Evolutionary conservation across 2,113 vertebrate species (phyloP), one percentile per base, ranked within the genome.

Genomic region (Engystomops pustulosus): DNA sequence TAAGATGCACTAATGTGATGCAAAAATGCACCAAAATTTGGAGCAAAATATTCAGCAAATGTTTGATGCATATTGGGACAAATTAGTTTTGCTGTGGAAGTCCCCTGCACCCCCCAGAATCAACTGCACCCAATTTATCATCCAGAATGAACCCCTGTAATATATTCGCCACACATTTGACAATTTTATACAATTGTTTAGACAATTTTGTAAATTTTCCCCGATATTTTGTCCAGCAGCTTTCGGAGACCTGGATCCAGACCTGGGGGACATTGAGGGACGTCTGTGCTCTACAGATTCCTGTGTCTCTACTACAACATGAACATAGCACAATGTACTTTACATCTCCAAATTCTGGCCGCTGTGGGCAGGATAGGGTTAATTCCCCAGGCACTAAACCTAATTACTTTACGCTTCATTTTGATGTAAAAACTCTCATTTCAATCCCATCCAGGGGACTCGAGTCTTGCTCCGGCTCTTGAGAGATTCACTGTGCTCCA

Each of bases 361-460:
- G 32, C 15, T 18, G 30, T 55, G 74, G 74, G 17, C 32, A 51
- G 10, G 58, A 79, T 6, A 32, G 77, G 77, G 77, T 79, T 79
- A 65, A 45, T 65, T 67, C 55, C 77, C 58, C 77, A 65, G 38
- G 77, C 77, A 65, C 77, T 79, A 62, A 79, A 79, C 77, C 55
- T 79, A 65, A 65, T 79, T 79, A 78, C 58, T 65, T 65, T 79
- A 79, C 47, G 77, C 41, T 67, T 79, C 77, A 62, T 79, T 65
- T 79, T 67, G 36, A 65, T 79, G 58, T 47, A 79, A 79, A 65
- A 79, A 45, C 77, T 79, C 58, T 79, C 77, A 79, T 79, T 65
- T 79, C 65, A 79, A 79, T 65, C 77, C 58, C 58, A 79, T 65
- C 41, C 77, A 30, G 77, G n/a, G 58, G 58, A 79, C 77, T 65